These are phyloP conservation scores for Nowickia ferox DNA, from an alignment of 2,888 invertebrate species.

Conservation along the genomic window DNA sequence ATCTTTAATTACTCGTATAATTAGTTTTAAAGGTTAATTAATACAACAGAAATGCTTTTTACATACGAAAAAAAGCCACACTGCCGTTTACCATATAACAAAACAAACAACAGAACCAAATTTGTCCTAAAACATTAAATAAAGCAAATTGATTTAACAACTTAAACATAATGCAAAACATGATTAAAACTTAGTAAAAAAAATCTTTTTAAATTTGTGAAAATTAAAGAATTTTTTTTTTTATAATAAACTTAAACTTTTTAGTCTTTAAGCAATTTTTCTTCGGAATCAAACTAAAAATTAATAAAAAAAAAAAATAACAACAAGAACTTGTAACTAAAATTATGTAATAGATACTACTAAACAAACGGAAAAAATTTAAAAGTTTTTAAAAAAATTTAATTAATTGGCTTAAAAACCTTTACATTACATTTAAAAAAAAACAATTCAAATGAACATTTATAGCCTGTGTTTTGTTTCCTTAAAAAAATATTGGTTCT, in stretches of 20 bases:
- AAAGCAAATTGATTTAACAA: conserved; percentile 55
- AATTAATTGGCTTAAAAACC: conserved; percentile 64
- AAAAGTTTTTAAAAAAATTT: conserved; percentile 33
- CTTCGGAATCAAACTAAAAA: conserved; percentile 52
- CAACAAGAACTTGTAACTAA: conserved; percentile 47
- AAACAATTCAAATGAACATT: conserved; percentile 35
- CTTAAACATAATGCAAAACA: conserved; percentile 51
- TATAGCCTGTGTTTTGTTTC: conserved; percentile 16
- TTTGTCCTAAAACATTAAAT: conserved; percentile 52
- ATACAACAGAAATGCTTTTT: conserved; percentile 30
- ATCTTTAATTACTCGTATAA: background rate
- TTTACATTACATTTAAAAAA: conserved; percentile 38
- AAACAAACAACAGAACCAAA: conserved; percentile 59
- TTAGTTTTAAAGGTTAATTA: conserved; percentile 17
- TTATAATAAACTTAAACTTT: conserved; percentile 61
- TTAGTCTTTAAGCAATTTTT: conserved; percentile 70
- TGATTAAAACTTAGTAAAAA: conserved; percentile 40
- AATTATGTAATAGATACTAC: conserved; percentile 45
- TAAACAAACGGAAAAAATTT: conserved; percentile 34
- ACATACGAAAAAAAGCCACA: conserved; percentile 42
- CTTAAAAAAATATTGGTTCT: conserved; percentile 29
- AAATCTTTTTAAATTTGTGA: conserved; percentile 42
- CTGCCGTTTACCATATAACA: conserved; percentile 56
- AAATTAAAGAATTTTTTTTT: conserved; percentile 60
- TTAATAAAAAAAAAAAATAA: conserved; percentile 29